Evolutionary conservation across 1,140 invertebrate genomes (phyloP), one percentile per base, ranked within the genome.

Genomic region (Brachionus rubens): DNA sequence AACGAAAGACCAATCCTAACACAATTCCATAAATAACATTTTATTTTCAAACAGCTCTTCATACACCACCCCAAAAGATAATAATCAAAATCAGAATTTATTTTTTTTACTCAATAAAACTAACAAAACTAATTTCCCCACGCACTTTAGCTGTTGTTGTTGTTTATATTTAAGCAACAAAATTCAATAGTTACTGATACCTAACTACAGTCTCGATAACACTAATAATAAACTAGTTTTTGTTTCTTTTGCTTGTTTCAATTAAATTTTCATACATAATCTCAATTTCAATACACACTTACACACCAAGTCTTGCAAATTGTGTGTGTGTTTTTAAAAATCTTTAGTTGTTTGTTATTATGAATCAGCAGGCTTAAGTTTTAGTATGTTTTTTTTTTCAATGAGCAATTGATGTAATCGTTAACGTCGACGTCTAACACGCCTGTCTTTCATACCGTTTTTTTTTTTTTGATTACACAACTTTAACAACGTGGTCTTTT

Each of bases 261-360:
- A 33, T 59, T 9, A 36, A 59, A 33, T 16, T 33, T 41, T 59
- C n/a, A 36, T 36, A 33, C 54, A 59, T 59, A 59, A 59, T 59
- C 54, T 59, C 36, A 19, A 59, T 33, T 59, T 54, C 10, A 54
- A 54, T 28, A n/a, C 52, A 54, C 52, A 54, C 26, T 54, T 28
- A 28, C 33, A 28, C 52, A 54, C 52, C 52, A 54, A 54, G 52
- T 54, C 52, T 54, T 54, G 52, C 52, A 54, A 54, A n/a, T n/a
- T n/a, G n/a, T n/a, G n/a, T n/a, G n/a, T 54, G 52, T 28, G 28
- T 54, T 28, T 2, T 21, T 28, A 54, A 28, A 28, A 59, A 16
- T 33, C 36, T 59, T 59, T 59, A 16, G 3, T 5, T 36, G 9
- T 36, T 36, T 5, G 33, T 36, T 36, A 36, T 36, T 36, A 36